Evolutionary conservation across 2,113 vertebrate genomes (phyloP).

Genomic region (Hippocampus abdominalis): DNA sequence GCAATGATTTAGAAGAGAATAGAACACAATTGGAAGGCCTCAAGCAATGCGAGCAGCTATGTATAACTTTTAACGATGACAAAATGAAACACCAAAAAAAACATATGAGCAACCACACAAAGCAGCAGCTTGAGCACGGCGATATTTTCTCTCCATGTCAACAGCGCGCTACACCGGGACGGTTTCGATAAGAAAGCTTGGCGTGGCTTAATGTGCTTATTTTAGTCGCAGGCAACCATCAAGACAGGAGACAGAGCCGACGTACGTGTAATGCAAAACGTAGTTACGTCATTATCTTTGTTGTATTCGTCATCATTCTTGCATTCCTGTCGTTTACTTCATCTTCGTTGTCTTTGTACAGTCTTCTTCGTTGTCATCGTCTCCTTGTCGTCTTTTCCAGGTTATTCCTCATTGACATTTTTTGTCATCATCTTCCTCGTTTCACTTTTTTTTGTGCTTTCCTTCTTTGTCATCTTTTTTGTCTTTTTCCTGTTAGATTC

Average conservation of each 20-base stretch:
- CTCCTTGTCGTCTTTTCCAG: too few species aligned
- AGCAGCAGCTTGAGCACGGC: not conserved
- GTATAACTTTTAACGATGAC: not conserved
- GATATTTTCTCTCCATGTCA: not conserved
- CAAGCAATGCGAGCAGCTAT: not conserved
- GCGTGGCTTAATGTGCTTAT: not conserved
- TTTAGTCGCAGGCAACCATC: not conserved
- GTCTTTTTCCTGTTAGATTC: too few species aligned
- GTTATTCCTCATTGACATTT: too few species aligned
- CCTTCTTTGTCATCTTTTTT: too few species aligned
- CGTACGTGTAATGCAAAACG: not conserved
- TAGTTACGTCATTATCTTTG: not conserved
- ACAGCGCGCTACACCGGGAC: not conserved
- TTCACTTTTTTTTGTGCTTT: too few species aligned
- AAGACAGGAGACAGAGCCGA: not conserved
- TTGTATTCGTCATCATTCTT: not conserved
- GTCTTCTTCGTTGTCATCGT: not conserved
- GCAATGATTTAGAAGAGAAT: not conserved
- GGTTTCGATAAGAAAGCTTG: not conserved
- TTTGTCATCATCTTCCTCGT: too few species aligned
- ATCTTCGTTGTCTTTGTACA: too few species aligned
- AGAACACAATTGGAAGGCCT: not conserved
- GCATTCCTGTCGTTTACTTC: too few species aligned
- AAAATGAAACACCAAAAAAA: not conserved
- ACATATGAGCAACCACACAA: not conserved